Evolutionary conservation across 2,888 invertebrate species (phyloP).

Genomic region (Salpingus planirostris): DNA sequence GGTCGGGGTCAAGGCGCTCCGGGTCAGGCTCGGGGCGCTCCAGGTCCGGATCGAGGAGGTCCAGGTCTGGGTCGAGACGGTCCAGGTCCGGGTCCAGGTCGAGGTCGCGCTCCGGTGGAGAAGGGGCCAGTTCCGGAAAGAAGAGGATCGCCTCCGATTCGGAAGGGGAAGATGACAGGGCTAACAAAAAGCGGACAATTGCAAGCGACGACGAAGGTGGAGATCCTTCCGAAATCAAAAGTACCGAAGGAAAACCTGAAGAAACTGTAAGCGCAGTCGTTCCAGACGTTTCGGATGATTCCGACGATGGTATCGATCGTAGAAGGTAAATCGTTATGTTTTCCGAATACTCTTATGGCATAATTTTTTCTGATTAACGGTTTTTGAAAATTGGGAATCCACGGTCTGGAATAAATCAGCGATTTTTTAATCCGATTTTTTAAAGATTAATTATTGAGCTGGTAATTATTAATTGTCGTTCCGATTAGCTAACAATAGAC

Average conservation of each 20-base stretch:
- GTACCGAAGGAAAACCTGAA: constrained; percentile 22
- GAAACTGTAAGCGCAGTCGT: constrained; percentile 27
- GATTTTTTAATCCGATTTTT: no score
- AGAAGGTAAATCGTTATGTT: background rate
- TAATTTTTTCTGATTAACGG: no score
- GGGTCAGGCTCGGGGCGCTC: constrained; percentile 27
- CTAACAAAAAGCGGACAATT: constrained; percentile 37
- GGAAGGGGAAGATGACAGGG: constrained; percentile 41
- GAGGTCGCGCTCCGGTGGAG: constrained; percentile 9
- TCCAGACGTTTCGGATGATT: constrained; percentile 53
- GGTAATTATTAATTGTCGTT: no score
- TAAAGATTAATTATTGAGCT: no score
- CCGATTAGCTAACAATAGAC: no score
- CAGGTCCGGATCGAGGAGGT: constrained; percentile 23
- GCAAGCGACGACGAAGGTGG: constrained; percentile 52
- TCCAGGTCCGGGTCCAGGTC: constrained; percentile 18
- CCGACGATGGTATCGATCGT: constrained; percentile 39
- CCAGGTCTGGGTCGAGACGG: constrained; percentile 20
- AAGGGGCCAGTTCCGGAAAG: no score
- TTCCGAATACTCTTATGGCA: background rate
- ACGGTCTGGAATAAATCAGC: no score
- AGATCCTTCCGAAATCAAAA: constrained; percentile 31
- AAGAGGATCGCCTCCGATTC: constrained; percentile 49
- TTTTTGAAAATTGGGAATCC: no score
- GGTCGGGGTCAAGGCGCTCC: constrained; percentile 25